Base-by-base conservation (phyloP, 2,888 invertebrate species). In the Fragum whitleyi region DNA sequence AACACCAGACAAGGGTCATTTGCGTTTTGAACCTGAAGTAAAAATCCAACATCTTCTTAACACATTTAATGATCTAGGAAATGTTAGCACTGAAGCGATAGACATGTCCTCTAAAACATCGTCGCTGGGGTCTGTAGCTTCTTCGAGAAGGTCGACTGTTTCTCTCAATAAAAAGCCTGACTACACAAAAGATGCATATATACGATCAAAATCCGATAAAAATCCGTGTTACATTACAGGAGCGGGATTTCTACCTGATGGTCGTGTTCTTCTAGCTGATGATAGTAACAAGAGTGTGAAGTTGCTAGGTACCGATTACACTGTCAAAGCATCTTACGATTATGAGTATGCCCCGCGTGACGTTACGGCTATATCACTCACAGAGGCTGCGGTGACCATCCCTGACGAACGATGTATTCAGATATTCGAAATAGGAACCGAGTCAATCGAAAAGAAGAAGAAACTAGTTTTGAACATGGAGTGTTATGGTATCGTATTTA, bases 191-290 rank as follows among this genome's bases (percentile, higher is more conserved):
- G 79, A 79, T 9, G 61, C 71, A 3, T 62, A 76, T 28, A 62
- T 76, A 5, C 72, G 67, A 23, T 16, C 70, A 11, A 71, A 75
- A 51, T 21, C 72, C 2, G 75, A 79, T 75, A 79, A 75, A 51
- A 65, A 68, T n/a, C 32, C 75, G 16, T 79, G 79, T 72, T 68
- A 71, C 39, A 79, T 79, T n/a, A 79, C 79, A 11, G 79, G 79
- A 29, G 75, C 72, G 19, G 68, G 74, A 14, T 75, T 79, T 42
- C 67, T 79, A 14, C 71, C 36, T n/a, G 79, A 79, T 29, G 79
- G 75, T 5, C 53, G 75, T 42, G 51, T 72, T 7, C 59, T 75
- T 14, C 59, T 79, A 36, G 72, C 75, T 39, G 79, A 79, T 51
- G 75, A 79, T 11, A 32, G 71, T 21, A 79, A 79, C 32, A 75